phyloP scores from a whole-genome alignment of 2,113 vertebrate species.

The Climacteris rufus region DNA sequence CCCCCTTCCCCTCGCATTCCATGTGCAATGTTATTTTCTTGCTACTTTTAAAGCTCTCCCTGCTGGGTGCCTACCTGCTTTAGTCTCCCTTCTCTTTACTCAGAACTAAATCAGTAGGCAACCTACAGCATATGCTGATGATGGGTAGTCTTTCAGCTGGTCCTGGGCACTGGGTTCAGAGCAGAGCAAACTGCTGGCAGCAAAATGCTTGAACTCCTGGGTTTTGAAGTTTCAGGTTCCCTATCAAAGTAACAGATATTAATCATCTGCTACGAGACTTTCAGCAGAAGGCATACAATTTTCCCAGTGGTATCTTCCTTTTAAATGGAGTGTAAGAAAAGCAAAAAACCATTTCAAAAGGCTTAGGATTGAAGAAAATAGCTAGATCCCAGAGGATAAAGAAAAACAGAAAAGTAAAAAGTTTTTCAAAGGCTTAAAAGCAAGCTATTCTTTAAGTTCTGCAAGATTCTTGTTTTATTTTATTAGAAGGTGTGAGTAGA shows the following conservation, averaged over 20 bases:
- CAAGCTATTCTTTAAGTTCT: not conserved
- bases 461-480: not conserved
- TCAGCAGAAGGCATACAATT: constrained; percentile 15
- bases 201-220: constrained; percentile 38
- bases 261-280: not conserved
- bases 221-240: constrained; percentile 42
- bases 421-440: not conserved
- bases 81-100: constrained; percentile 1
- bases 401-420: not conserved
- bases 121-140: not conserved
- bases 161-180: constrained; percentile 1
- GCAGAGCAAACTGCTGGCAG: constrained; percentile 35
- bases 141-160: constrained; percentile 6
- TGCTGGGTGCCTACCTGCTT: not conserved
- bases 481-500: not conserved
- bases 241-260: constrained; percentile 48
- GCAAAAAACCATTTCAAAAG: constrained; percentile 8
- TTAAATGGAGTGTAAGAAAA: not conserved
- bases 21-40: not conserved
- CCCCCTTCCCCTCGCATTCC: not conserved
- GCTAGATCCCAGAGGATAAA: not conserved
- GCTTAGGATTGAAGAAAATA: not conserved
- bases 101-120: not conserved
- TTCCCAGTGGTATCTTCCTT: constrained; percentile 28
- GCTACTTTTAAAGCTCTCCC: not conserved